phyloP scores from a whole-genome alignment of 1,140 invertebrate species.

The Procambarus clarkii region DNA sequence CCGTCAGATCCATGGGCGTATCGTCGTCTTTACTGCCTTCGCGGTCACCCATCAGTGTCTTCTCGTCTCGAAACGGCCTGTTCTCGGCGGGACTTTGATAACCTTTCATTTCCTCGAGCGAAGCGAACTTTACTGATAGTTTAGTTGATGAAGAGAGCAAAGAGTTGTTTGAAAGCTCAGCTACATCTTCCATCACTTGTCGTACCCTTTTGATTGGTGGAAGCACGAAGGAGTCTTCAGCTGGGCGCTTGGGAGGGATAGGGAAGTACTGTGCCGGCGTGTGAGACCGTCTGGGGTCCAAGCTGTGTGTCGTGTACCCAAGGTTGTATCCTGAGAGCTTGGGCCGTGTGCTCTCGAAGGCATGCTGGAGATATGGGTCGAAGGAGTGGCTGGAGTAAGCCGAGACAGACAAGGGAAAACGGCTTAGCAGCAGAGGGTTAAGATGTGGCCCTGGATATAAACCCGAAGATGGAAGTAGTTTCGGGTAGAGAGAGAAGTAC shows the following conservation, averaged over 20 bases:
- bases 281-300: conserved; percentile 6
- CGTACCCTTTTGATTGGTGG: background rate
- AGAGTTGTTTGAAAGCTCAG: background rate
- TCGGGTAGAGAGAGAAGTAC: conserved; percentile 11
- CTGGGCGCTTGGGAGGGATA: background rate
- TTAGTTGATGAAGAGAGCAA: background rate
- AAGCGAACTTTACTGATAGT: background rate
- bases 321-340: background rate
- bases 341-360: background rate
- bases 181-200: background rate
- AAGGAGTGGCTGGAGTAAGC: background rate
- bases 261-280: background rate
- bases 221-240: background rate
- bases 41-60: background rate
- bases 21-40: background rate
- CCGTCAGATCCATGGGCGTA: background rate
- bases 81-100: background rate
- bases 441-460: background rate
- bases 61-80: background rate
- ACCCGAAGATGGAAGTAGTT: background rate
- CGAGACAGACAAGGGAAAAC: background rate
- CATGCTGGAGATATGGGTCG: background rate
- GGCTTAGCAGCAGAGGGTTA: background rate
- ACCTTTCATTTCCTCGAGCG: background rate
- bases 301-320: background rate